Evolutionary conservation across 2,797 vertebrate species (phyloP).

Genomic region (Coregonus ussuriensis): DNA sequence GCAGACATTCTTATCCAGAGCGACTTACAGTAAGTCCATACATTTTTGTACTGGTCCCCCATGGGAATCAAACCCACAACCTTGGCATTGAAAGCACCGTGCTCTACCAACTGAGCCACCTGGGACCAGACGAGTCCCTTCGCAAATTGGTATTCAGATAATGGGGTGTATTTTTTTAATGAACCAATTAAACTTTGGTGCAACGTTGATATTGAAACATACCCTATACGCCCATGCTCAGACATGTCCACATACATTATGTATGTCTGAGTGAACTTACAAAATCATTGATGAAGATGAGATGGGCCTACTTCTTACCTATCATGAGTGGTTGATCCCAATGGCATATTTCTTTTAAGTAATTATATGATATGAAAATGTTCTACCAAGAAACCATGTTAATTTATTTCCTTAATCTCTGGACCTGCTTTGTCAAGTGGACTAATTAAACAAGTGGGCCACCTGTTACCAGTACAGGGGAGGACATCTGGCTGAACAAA

Average conservation of each 20-base stretch:
- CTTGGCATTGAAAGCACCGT: too few species aligned
- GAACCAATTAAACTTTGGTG: slow-evolving; percentile 2
- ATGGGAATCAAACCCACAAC: too few species aligned
- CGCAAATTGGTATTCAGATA: slow-evolving; percentile 32
- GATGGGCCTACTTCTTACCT: background rate
- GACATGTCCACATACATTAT: background rate
- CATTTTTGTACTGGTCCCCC: too few species aligned
- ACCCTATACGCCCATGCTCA: background rate
- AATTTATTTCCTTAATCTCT: slow-evolving; percentile 66
- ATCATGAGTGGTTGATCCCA: background rate
- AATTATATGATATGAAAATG: slow-evolving; percentile 24
- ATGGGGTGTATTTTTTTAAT: slow-evolving; percentile 23
- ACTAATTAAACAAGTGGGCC: slow-evolving; percentile 76
- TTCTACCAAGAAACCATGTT: slow-evolving; percentile 37
- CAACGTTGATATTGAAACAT: background rate
- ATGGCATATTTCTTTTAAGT: background rate
- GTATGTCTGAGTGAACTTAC: background rate
- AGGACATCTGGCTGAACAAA: slow-evolving; percentile 81
- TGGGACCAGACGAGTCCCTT: background rate
- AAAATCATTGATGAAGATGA: background rate
- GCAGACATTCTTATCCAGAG: too few species aligned
- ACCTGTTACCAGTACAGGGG: slow-evolving; percentile 72
- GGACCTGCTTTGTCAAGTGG: slow-evolving; percentile 60
- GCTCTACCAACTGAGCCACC: too few species aligned
- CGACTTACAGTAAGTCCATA: too few species aligned